Conservation (phyloP, 2,888 invertebrate species). For the Chesias legatella region DNA sequence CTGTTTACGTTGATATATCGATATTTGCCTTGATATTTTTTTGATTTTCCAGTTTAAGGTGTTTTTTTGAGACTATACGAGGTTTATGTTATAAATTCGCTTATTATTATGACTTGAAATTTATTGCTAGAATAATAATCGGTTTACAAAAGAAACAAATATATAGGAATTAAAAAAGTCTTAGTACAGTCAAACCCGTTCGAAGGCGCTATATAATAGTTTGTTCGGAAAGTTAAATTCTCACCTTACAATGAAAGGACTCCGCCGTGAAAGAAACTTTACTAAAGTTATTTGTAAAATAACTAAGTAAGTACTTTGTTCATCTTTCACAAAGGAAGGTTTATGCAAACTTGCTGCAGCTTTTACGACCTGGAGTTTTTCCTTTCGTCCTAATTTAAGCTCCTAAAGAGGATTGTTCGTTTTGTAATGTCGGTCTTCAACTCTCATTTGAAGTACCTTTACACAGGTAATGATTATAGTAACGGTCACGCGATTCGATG, state of each 20-base stretch:
- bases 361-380: conserved; percentile 35
- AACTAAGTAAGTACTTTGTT: conserved; percentile 31
- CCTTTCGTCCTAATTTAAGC: conserved; percentile 5
- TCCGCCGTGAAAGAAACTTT: conserved; percentile 38
- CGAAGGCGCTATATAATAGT: conserved; percentile 20
- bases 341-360: conserved; percentile 36
- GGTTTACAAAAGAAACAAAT: too few relatives aligned
- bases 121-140: too few relatives aligned
- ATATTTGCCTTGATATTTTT: too few relatives aligned
- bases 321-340: conserved; percentile 44
- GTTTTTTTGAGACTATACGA: too few relatives aligned
- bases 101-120: too few relatives aligned
- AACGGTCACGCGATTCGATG: conserved; percentile 42
- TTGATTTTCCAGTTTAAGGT: too few relatives aligned
- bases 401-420: conserved; percentile 23
- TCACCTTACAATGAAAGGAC: conserved; percentile 39
- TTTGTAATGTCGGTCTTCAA: conserved; percentile 32
- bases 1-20: too few relatives aligned
- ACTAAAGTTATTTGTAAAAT: conserved; percentile 43
- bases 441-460: conserved; percentile 32
- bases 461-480: conserved; percentile 32
- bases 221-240: conserved; percentile 34
- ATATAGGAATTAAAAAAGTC: too few relatives aligned
- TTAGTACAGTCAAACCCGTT: not conserved
- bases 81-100: too few relatives aligned